phyloP scores from a whole-genome alignment of 2,888 invertebrate genomes.

The Melipona beecheii region DNA sequence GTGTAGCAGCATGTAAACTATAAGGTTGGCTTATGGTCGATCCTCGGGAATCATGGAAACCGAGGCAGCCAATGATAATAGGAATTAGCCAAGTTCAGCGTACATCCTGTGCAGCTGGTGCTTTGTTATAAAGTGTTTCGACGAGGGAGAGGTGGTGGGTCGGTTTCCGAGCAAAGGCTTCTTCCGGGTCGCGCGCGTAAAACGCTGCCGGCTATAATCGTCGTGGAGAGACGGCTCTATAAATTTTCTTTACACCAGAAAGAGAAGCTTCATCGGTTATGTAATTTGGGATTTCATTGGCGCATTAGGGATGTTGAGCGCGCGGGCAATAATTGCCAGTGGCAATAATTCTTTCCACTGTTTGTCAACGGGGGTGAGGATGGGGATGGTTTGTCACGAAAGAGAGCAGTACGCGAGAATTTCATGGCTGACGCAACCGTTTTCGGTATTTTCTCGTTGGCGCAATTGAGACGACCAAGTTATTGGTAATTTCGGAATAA shows the following conservation, averaged over 20 bases:
- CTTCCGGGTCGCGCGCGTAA: slow-evolving; percentile 4
- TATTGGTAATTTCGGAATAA: neutral
- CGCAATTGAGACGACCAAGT: neutral
- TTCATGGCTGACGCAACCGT: neutral
- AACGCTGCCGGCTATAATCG: neutral
- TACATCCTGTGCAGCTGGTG: slow-evolving; percentile 36
- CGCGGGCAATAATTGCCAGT: neutral
- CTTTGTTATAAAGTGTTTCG: slow-evolving; percentile 16
- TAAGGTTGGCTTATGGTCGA: slow-evolving; percentile 23
- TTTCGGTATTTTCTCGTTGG: neutral
- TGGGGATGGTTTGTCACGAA: neutral
- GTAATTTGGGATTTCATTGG: slow-evolving; percentile 30
- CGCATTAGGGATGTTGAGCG: slow-evolving; percentile 1
- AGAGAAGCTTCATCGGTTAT: slow-evolving; percentile 14
- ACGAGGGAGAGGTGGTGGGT: neutral
- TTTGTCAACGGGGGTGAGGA: neutral
- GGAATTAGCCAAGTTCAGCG: slow-evolving; percentile 35
- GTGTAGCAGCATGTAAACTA: slow-evolving; percentile 3
- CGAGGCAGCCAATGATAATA: slow-evolving; percentile 32
- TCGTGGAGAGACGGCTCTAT: neutral
- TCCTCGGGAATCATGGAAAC: slow-evolving; percentile 6
- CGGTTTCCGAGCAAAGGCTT: neutral
- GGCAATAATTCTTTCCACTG: slow-evolving; percentile 16
- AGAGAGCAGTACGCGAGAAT: neutral
- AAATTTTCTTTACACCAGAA: slow-evolving; percentile 25